phyloP scores from a whole-genome alignment of 2,797 vertebrate genomes.

The Thripadectes ignobilis region DNA sequence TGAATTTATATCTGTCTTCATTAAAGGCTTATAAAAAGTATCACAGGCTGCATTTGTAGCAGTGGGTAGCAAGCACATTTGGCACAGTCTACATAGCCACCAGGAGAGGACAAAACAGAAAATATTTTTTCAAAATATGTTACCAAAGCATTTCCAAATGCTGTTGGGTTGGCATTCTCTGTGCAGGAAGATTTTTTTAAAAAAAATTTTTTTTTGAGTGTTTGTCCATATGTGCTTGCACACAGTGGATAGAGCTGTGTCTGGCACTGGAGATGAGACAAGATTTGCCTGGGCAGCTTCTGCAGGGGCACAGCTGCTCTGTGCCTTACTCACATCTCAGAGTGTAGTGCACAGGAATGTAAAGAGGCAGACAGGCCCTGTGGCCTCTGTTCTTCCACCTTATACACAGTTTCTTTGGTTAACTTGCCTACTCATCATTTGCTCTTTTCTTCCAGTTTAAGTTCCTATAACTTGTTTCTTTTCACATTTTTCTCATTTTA shows the following conservation, averaged over 20 bases:
- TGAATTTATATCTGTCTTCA: background rate
- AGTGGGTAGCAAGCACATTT: background rate
- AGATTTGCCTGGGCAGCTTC: background rate
- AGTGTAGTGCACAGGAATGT: background rate
- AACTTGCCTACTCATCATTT: background rate
- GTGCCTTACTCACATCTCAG: background rate
- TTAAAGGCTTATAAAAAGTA: background rate
- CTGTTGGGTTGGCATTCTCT: background rate
- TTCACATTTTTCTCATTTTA: background rate
- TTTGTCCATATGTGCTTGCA: background rate
- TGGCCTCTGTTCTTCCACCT: background rate
- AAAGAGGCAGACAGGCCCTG: background rate
- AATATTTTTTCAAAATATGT: constrained; percentile 40
- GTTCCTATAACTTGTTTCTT: background rate
- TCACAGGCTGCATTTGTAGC: background rate
- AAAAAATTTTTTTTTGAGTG: background rate
- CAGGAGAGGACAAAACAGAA: background rate
- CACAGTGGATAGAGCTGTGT: background rate
- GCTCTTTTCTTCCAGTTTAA: background rate
- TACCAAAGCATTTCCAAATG: background rate
- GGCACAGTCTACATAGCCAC: background rate
- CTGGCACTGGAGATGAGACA: background rate
- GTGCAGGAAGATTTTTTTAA: background rate
- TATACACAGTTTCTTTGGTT: background rate
- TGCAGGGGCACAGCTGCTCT: background rate